These are phyloP conservation scores for Lasioglossum pauxillum DNA, from an alignment of 2,888 invertebrate species.

Conservation along the genomic window DNA sequence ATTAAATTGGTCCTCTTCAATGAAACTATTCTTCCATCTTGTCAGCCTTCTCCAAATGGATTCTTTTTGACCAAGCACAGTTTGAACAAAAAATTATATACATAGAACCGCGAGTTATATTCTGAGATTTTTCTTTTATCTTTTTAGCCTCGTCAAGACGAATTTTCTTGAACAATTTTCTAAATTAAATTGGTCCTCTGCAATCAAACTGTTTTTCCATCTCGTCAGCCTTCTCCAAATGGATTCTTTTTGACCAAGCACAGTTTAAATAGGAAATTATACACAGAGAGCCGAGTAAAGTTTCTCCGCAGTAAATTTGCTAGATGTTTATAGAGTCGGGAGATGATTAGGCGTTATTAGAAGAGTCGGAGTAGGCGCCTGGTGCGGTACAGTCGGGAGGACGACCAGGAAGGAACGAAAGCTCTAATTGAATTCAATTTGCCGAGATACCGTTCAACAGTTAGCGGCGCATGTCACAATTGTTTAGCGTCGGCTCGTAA, in stretches of 20 bases:
- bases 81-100: too few relatives aligned
- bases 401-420: conserved; percentile 17
- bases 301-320: neutral
- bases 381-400: neutral
- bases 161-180: neutral
- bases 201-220: too few relatives aligned
- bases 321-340: neutral
- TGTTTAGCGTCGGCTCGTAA: conserved; percentile 57
- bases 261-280: too few relatives aligned
- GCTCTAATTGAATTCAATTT: conserved; percentile 72
- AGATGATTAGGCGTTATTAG: neutral
- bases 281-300: too few relatives aligned
- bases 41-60: too few relatives aligned
- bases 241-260: too few relatives aligned
- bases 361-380: neutral
- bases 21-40: too few relatives aligned
- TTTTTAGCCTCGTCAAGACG: neutral
- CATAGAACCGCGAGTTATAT: too few relatives aligned
- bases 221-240: too few relatives aligned
- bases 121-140: neutral
- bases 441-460: conserved; percentile 67
- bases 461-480: conserved; percentile 73
- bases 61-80: too few relatives aligned
- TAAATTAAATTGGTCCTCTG: too few relatives aligned
- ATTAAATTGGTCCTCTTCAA: too few relatives aligned